A percentile compares a stretch with the other conserved stretches of the same genome.
Conservation (phyloP, 2,113 vertebrate genomes). For the Leucoraja erinaceus region DNA sequence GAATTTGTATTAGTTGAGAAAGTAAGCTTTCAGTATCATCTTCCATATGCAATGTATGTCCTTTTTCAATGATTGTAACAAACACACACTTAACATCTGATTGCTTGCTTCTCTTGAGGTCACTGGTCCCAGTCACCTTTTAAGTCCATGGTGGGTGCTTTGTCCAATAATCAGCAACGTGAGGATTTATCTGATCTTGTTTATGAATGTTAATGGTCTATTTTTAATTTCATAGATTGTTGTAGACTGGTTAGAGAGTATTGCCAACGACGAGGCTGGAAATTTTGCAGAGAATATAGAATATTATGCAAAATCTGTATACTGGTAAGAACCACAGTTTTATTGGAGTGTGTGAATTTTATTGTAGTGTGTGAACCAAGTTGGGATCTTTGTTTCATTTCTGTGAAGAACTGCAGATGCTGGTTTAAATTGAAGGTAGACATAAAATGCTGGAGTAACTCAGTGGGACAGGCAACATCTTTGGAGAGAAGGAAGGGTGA, state of each 20-base stretch:
- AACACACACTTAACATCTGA: not conserved
- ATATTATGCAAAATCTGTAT: slow-evolving; percentile 93
- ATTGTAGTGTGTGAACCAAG: not conserved
- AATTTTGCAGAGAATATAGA: slow-evolving; percentile 96
- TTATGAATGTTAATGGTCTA: not conserved
- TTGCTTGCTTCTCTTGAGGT: too few species aligned
- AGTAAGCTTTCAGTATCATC: not conserved
- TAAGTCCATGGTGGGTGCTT: not conserved
- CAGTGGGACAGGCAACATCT: too few species aligned
- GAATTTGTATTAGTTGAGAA: not conserved
- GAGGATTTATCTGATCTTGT: not conserved
- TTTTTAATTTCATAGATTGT: slow-evolving; percentile 66
- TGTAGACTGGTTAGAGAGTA: slow-evolving; percentile 95
- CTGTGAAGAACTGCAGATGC: not conserved
- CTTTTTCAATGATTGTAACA: not conserved
- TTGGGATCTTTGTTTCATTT: not conserved
- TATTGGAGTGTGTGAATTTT: not conserved
- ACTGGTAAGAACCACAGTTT: slow-evolving; percentile 69
- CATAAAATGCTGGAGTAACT: too few species aligned
- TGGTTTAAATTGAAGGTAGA: too few species aligned
- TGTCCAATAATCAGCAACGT: not conserved
- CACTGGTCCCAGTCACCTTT: too few species aligned
- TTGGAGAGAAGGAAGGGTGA: too few species aligned
- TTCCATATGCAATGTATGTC: not conserved
- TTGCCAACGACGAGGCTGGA: slow-evolving; percentile 88